Percentiles rank a stretch among this genome's conserved stretches.
phyloP scores from a whole-genome alignment of 1,140 invertebrate genomes.

The Scaptomyza graminum region DNA sequence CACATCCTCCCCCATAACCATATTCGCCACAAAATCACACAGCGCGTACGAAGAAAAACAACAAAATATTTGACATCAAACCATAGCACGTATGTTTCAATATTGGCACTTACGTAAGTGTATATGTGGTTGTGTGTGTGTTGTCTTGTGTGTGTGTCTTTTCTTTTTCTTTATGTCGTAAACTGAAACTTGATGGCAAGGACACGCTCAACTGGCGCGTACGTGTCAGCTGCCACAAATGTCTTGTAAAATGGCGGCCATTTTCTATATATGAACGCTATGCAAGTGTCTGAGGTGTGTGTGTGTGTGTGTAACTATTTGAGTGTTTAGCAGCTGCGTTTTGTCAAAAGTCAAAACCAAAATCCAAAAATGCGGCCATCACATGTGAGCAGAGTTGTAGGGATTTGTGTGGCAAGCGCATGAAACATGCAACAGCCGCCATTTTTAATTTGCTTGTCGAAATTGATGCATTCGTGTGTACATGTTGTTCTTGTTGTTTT shows the following conservation, averaged over 20 bases:
- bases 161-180: slow-evolving; percentile 30
- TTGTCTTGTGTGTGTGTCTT: slow-evolving; percentile 1
- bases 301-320: slow-evolving; percentile 42
- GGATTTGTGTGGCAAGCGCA: slow-evolving; percentile 28
- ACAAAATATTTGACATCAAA: slow-evolving; percentile 74
- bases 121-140: slow-evolving; percentile 22
- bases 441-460: slow-evolving; percentile 75
- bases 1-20: neutral
- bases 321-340: slow-evolving; percentile 66
- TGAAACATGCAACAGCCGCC: slow-evolving; percentile 63
- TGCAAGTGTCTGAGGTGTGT: neutral
- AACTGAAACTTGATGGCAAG: slow-evolving; percentile 42
- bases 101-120: slow-evolving; percentile 54
- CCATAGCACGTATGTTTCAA: slow-evolving; percentile 62
- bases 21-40: slow-evolving; percentile 44
- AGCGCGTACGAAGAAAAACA: slow-evolving; percentile 16
- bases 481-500: slow-evolving; percentile 40
- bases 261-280: slow-evolving; percentile 18
- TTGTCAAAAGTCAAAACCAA: slow-evolving; percentile 60
- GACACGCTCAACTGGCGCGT: slow-evolving; percentile 31
- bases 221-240: slow-evolving; percentile 56
- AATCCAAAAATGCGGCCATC: slow-evolving; percentile 40
- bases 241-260: slow-evolving; percentile 54
- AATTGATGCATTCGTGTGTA: slow-evolving; percentile 51
- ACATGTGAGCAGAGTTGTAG: slow-evolving; percentile 7